Conservation (phyloP, 2,888 invertebrate species). For the Helicoverpa assulta region DNA sequence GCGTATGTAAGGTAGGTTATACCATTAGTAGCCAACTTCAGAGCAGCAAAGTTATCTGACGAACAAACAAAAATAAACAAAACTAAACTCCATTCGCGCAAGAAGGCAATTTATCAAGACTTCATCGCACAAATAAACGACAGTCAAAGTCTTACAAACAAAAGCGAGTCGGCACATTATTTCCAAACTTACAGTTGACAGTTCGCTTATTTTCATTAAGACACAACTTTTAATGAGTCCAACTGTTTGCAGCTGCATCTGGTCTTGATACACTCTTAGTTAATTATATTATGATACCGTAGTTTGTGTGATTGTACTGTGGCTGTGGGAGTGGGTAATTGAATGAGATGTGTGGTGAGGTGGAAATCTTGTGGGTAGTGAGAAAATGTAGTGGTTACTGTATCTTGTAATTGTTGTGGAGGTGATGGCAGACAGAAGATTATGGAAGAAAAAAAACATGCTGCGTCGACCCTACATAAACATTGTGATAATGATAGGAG, state of each 20-base stretch:
- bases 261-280: conserved; percentile 54
- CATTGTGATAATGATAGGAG: too few species aligned
- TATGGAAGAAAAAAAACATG: too few species aligned
- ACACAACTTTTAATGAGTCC: conserved; percentile 59
- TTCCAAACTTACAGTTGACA: conserved; percentile 46
- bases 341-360: not conserved
- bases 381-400: too few species aligned
- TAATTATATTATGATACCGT: conserved; percentile 59
- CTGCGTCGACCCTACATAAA: too few species aligned
- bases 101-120: not conserved
- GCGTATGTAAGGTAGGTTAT: too few species aligned
- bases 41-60: too few species aligned
- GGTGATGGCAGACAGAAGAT: too few species aligned
- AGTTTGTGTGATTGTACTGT: conserved; percentile 32
- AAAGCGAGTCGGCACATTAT: conserved; percentile 46
- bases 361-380: not conserved
- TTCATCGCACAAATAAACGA: conserved; percentile 22
- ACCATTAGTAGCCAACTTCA: too few species aligned
- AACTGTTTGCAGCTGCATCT: conserved; percentile 55
- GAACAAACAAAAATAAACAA: not conserved
- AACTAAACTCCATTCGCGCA: not conserved
- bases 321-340: conserved; percentile 26
- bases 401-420: too few species aligned
- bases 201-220: conserved; percentile 57
- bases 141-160: conserved; percentile 33